These are phyloP conservation scores for Frankliniella intonsa DNA, from an alignment of 2,888 invertebrate genomes.

Conservation along the genomic window DNA sequence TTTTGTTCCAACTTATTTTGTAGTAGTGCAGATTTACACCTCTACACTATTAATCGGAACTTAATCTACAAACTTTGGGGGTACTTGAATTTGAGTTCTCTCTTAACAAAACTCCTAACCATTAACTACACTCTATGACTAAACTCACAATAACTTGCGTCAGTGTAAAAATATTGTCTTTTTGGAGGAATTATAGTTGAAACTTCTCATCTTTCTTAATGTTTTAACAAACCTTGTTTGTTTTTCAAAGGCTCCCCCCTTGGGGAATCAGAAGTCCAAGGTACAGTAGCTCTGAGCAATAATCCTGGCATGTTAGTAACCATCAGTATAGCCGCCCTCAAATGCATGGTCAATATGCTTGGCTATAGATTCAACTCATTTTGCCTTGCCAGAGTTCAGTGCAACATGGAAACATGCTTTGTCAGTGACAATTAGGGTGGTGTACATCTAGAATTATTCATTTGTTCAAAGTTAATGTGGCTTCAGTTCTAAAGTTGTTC, in stretches of 20 bases:
- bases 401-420: not conserved
- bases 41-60: no score
- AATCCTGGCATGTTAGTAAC: not conserved
- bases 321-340: not conserved
- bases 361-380: constrained; percentile 21
- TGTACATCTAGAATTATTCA: not conserved
- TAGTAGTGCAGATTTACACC: no score
- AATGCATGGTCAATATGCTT: constrained; percentile 8
- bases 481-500: not conserved
- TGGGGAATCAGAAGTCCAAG: constrained; percentile 21
- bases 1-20: constrained; percentile 22
- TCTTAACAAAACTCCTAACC: no score
- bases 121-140: no score
- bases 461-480: not conserved
- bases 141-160: no score
- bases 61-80: no score
- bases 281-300: constrained; percentile 1
- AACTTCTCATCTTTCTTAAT: not conserved
- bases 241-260: constrained; percentile 19
- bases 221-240: constrained; percentile 26
- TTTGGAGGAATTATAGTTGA: no score
- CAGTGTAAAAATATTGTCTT: no score
- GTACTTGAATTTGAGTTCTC: no score
- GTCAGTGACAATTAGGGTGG: not conserved
- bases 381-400: not conserved